A percentile compares a stretch with the other conserved stretches of the same genome.
phyloP scores from a whole-genome alignment of 1,140 invertebrate species.

The Sycophila sp. region DNA sequence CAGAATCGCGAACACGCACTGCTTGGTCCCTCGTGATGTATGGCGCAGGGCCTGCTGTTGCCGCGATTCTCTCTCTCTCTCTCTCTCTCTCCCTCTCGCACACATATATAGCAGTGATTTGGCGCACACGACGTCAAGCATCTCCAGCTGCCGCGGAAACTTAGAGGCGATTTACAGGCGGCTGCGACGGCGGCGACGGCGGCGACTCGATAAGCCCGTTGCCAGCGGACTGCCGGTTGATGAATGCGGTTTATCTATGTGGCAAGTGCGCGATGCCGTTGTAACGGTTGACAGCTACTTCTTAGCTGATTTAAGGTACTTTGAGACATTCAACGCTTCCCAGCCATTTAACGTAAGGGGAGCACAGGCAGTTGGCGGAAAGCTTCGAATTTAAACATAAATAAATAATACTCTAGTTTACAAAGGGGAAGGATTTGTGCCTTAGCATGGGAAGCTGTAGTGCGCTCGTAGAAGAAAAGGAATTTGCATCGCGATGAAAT shows the following conservation, averaged over 20 bases:
- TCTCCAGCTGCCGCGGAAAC: slow-evolving; percentile 17
- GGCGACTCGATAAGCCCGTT: slow-evolving; percentile 13
- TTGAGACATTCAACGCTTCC: too few species aligned
- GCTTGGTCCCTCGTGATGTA: slow-evolving; percentile 2
- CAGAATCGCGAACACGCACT: slow-evolving; percentile 17
- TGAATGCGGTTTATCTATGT: slow-evolving; percentile 20
- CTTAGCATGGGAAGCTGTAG: too few species aligned
- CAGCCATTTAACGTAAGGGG: too few species aligned
- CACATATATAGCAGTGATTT: background rate
- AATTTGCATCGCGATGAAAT: too few species aligned
- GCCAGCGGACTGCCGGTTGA: background rate
- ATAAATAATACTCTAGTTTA: too few species aligned
- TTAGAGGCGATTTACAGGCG: slow-evolving; percentile 13
- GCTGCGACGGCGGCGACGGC: background rate
- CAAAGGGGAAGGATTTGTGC: too few species aligned
- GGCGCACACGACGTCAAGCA: slow-evolving; percentile 7
- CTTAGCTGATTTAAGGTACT: slow-evolving; percentile 16
- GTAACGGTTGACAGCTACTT: background rate
- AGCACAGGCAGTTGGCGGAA: too few species aligned
- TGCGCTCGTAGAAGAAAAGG: too few species aligned
- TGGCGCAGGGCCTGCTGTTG: background rate
- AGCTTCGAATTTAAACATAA: too few species aligned
- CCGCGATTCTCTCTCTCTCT: background rate
- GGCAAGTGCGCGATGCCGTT: background rate
- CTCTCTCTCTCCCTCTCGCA: background rate